phyloP scores from a whole-genome alignment of 2,113 vertebrate genomes.

The Perccottus glenii region DNA sequence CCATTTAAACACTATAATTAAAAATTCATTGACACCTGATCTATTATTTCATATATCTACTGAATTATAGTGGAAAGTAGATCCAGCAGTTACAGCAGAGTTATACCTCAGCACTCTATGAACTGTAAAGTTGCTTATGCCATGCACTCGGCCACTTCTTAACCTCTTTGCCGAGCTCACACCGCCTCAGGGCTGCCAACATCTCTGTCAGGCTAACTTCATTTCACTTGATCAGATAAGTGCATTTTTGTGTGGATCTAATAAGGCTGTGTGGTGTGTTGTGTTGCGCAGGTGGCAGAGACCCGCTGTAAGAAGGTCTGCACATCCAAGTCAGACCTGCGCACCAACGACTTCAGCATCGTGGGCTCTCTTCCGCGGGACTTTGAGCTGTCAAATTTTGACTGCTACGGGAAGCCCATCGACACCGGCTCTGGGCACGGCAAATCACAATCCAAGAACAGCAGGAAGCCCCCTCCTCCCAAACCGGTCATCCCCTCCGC shows the following conservation, averaged over 20 bases:
- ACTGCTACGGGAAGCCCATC: slow-evolving; percentile 98
- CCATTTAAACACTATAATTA: too few species aligned
- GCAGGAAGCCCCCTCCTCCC: slow-evolving; percentile 91
- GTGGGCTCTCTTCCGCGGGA: slow-evolving; percentile 97
- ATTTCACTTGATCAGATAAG: slow-evolving; percentile 1
- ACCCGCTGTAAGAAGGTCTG: slow-evolving; percentile 98
- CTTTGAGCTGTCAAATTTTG: slow-evolving; percentile 98
- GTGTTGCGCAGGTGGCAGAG: slow-evolving; percentile 86
- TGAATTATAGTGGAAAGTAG: slow-evolving; percentile 17
- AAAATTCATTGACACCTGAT: too few species aligned
- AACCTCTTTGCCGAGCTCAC: neutral
- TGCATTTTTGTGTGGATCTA: neutral
- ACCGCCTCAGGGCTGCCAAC: slow-evolving; percentile 1
- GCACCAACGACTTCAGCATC: slow-evolving; percentile 98
- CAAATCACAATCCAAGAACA: slow-evolving; percentile 91
- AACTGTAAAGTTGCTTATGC: neutral
- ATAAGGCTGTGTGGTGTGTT: slow-evolving; percentile 9
- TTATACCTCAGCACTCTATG: neutral
- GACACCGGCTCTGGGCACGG: slow-evolving; percentile 79
- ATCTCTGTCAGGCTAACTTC: neutral
- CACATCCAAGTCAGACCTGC: slow-evolving; percentile 96
- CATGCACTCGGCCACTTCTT: slow-evolving; percentile 8
- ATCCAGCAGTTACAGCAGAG: slow-evolving; percentile 30
- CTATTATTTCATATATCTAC: too few species aligned
- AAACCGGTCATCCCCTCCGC: slow-evolving; percentile 97